These are phyloP conservation scores for Paramisgurnus dabryanus DNA, from an alignment of 2,113 vertebrate genomes.

Conservation along the genomic window DNA sequence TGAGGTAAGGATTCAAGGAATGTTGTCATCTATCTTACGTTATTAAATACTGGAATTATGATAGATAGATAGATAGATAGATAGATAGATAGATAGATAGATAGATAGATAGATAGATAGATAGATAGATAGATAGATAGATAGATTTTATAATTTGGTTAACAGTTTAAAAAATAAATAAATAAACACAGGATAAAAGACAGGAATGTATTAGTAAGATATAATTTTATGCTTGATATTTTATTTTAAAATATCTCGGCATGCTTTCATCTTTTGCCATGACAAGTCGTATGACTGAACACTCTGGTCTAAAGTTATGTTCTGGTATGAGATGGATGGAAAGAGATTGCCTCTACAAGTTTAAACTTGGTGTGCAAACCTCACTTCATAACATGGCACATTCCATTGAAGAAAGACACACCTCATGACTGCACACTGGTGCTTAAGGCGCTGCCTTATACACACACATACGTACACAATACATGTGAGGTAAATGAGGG, in stretches of 20 bases:
- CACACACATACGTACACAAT: neutral
- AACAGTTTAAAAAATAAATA: too few species aligned
- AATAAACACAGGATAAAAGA: neutral
- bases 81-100: too few species aligned
- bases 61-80: too few species aligned
- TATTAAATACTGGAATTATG: neutral
- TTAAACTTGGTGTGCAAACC: conserved; percentile 23
- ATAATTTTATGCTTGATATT: neutral
- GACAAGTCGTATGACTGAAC: neutral
- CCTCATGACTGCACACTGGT: neutral
- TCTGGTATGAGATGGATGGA: conserved; percentile 29
- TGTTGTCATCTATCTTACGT: neutral
- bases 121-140: too few species aligned
- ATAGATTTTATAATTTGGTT: too few species aligned
- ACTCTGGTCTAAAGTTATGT: neutral
- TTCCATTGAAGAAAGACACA: conserved; percentile 17
- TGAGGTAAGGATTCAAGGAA: conserved; percentile 62
- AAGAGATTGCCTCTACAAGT: conserved; percentile 41
- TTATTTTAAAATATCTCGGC: neutral
- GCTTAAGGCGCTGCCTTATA: neutral
- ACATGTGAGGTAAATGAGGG: conserved; percentile 11
- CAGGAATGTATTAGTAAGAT: neutral
- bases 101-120: too few species aligned
- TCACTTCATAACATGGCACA: conserved; percentile 28
- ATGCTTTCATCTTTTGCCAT: neutral